Base-by-base conservation (phyloP, 2,888 invertebrate genomes). In the Pyrocoelia pectoralis region DNA sequence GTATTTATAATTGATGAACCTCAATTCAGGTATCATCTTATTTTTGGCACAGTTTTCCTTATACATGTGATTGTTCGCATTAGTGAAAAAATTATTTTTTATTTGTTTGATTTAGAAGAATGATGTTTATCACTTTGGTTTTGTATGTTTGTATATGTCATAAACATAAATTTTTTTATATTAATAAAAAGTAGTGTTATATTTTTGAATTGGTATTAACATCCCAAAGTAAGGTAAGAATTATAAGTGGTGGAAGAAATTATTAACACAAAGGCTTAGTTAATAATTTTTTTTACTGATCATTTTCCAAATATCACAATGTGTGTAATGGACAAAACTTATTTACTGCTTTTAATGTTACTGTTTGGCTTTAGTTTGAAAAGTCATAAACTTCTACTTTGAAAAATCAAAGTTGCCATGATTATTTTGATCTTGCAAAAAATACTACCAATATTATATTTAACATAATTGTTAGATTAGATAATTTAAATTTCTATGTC, bases 51-150 rank as follows among this genome's bases (percentile, higher is more conserved):
- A 41, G 73, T 79, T 59, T 65, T 80, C 54, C 62, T 79, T 65
- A 78, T 80, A 55, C 77, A 80, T 70, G 70, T 76, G 61, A 63
- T 77, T 52, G 79, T 80, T 53, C 74, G 79, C 58, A 72, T 79
- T 29, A 66, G 75, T 54, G 80, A 80, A 70, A 79, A 80, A 70
- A 69, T 80, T 53, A 73, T 80, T 61, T 70, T 79, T 57, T 79
- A 77, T 71, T 63, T 79, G 61, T 72, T 79, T 59, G 73, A 77
- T 56, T 69, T 76, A 65, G 68, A 71, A 53, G 69, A 68, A 65
- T 65, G 49, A 65, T 54, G 41, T 17, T 6, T 46, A 6, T 12
- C 15, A 2, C 19, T 57, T 43, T 29, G 13, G 19, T 40, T 52
- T 53, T 41, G 38, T 57, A 17, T 48, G 9, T 51, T 43, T 43